These are phyloP conservation scores for Linepithema humile DNA, from an alignment of 1,140 invertebrate genomes.

Conservation along the genomic window DNA sequence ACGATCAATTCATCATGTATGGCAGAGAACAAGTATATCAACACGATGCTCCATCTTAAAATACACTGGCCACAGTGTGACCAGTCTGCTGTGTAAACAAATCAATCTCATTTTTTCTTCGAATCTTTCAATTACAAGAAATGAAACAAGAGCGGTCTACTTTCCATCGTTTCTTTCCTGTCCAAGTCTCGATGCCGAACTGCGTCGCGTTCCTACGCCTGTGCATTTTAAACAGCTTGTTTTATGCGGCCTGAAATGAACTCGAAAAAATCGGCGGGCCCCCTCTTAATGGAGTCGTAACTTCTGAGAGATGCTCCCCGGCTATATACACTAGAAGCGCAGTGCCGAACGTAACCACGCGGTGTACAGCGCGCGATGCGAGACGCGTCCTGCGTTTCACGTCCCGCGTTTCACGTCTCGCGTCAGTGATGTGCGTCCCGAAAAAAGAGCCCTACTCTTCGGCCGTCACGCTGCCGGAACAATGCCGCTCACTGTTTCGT, in stretches of 20 bases:
- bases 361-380: background rate
- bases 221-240: conserved; percentile 76
- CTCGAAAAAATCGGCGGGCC: conserved; percentile 69
- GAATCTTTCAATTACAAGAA: background rate
- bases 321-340: conserved; percentile 38
- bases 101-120: background rate
- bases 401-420: conserved; percentile 11
- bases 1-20: background rate
- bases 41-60: background rate
- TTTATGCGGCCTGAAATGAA: conserved; percentile 76
- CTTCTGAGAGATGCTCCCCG: conserved; percentile 58
- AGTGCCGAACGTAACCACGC: conserved; percentile 44
- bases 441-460: conserved; percentile 49
- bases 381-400: conserved; percentile 24
- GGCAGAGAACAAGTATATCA: background rate
- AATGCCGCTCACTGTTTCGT: conserved; percentile 47
- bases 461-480: conserved; percentile 1
- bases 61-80: background rate
- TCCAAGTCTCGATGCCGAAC: background rate
- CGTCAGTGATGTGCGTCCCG: conserved; percentile 26
- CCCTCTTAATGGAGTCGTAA: conserved; percentile 78
- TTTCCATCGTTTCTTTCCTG: too few species aligned
- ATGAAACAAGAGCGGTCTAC: background rate
- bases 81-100: background rate
- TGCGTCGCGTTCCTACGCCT: conserved; percentile 60